Evolutionary conservation across 2,888 invertebrate species (phyloP).

Genomic region (Megastigmus dorsalis): DNA sequence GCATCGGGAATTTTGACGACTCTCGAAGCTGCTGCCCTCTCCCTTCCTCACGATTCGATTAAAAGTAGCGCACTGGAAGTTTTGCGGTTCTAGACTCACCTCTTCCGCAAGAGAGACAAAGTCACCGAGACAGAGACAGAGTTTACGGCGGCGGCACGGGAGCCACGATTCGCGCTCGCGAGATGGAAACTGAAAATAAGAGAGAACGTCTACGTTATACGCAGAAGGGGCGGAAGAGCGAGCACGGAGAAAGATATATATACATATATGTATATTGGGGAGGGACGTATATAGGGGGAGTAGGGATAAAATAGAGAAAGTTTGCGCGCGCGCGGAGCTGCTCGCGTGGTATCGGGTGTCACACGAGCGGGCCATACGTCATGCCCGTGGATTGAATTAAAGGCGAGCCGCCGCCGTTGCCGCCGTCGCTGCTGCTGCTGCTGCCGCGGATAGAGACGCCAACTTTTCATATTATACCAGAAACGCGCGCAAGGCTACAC

Average conservation of each 20-base stretch:
- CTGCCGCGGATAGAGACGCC: slow-evolving; percentile 32
- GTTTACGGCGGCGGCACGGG: neutral
- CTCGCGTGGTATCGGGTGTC: slow-evolving; percentile 57
- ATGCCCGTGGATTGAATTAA: slow-evolving; percentile 60
- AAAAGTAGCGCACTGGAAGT: slow-evolving; percentile 44
- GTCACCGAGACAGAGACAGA: neutral
- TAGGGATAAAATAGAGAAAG: slow-evolving; percentile 55
- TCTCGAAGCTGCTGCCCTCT: neutral
- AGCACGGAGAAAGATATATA: neutral
- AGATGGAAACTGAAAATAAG: neutral
- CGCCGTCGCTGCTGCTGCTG: no score
- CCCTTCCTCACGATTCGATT: slow-evolving; percentile 21
- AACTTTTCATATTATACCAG: slow-evolving; percentile 61
- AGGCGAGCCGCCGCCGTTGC: slow-evolving; percentile 46
- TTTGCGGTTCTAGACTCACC: slow-evolving; percentile 24
- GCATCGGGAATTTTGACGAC: slow-evolving; percentile 43
- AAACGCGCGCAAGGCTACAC: no score
- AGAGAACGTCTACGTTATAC: no score
- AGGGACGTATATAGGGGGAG: neutral
- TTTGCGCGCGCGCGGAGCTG: slow-evolving; percentile 50
- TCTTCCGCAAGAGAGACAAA: slow-evolving; percentile 34
- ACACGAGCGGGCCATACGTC: slow-evolving; percentile 58
- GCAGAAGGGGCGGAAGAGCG: neutral
- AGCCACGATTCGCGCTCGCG: neutral
- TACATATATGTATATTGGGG: neutral